Percentiles rank a stretch among this genome's conserved stretches.
Evolutionary conservation across 2,797 vertebrate genomes (phyloP).

Genomic region (Hydrocynus forskahlii): DNA sequence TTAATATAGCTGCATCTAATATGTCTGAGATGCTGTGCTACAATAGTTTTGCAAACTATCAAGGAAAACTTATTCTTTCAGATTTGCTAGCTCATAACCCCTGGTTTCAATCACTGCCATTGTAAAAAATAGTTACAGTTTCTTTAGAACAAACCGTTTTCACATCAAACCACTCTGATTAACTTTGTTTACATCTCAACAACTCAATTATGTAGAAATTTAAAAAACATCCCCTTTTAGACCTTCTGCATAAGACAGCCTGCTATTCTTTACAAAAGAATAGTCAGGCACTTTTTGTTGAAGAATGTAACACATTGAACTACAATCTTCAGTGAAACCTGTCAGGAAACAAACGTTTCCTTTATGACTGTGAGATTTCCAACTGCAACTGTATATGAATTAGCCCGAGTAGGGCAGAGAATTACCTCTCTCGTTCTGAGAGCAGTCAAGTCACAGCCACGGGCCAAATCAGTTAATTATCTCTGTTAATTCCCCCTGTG

Average conservation of each 20-base stretch:
- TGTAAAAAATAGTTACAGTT: too few relatives aligned
- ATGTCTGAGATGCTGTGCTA: too few relatives aligned
- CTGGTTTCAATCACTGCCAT: too few relatives aligned
- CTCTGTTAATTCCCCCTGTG: slow-evolving; percentile 73
- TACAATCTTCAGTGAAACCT: neutral
- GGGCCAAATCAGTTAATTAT: slow-evolving; percentile 77
- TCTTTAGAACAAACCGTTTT: neutral
- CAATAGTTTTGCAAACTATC: too few relatives aligned
- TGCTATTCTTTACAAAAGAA: too few relatives aligned
- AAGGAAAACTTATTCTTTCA: too few relatives aligned
- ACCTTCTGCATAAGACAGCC: neutral
- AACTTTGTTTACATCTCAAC: neutral
- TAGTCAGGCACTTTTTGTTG: neutral
- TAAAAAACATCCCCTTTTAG: neutral
- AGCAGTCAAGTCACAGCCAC: slow-evolving; percentile 72
- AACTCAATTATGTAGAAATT: neutral
- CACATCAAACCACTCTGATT: neutral
- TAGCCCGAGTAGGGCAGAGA: slow-evolving; percentile 65
- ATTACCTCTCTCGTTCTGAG: slow-evolving; percentile 64
- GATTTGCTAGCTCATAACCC: too few relatives aligned
- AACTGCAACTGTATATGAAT: slow-evolving; percentile 61
- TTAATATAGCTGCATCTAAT: too few relatives aligned
- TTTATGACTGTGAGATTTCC: slow-evolving; percentile 43
- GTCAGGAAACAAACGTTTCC: neutral
- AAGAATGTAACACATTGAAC: neutral